Base-by-base conservation (phyloP, 2,888 invertebrate genomes). In the Campaea margaritaria region DNA sequence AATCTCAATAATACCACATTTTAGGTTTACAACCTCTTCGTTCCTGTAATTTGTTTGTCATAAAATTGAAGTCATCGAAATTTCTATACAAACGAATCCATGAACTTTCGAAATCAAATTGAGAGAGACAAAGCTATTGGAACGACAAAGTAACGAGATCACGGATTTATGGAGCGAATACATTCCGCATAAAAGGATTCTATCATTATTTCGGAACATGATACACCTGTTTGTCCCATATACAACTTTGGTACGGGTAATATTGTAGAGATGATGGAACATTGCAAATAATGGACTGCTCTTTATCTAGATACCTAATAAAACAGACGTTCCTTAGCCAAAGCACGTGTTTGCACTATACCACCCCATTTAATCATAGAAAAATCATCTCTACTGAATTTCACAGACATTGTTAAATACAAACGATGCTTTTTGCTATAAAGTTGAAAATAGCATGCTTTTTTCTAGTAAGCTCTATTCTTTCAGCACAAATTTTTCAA, bases 101-200 rank as follows among this genome's bases (percentile, higher is more conserved):
- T 48, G 13, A 54, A 16, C 36, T 27, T 14, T 31, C 31, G 1
- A 9, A 31, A 31, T 31, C 31, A 11, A 14, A 34, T 14, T 51
- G 50, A 46, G 34, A 45, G 51, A 43, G 58, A 51, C 46, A 51
- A 42, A 47, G 46, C 43, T 52, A 56, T 49, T 44, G 45, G 44
- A 38, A 53, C 31, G 50, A 38, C 42, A 52, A 12, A 36, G 43
- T 65, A 67, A 65, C 68, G 56, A 59, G 51, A 54, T 56, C 61
- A 50, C 53, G 41, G 57, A 74, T 74, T 72, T 70, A 77, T 74
- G 66, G 66, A 58, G 64, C 65, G 66, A 51, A 72, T 71, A 65
- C 58, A 69, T 71, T 59, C 49, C 49, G 9, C 53, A 38, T 70
- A 68, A 68, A 64, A 71, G 56, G 65, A 66, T 65, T 66, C 58